These are phyloP conservation scores for Sternotherus odoratus DNA, from an alignment of 2,797 vertebrate genomes.

Conservation along the genomic window DNA sequence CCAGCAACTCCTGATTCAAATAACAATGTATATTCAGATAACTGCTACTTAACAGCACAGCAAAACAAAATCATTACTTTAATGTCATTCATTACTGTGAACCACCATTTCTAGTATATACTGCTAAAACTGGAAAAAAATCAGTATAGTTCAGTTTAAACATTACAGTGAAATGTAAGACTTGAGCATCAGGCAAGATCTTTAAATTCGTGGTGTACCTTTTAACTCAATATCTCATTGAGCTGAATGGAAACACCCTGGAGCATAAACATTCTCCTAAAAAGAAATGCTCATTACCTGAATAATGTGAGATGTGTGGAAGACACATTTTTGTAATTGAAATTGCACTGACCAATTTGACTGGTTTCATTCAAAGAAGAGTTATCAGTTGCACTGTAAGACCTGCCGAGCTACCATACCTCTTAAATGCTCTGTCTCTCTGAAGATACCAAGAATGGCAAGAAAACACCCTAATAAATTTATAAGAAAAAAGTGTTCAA, in stretches of 20 bases:
- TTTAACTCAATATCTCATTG: background rate
- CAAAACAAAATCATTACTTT: constrained; percentile 22
- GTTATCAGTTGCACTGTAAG: constrained; percentile 58
- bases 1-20: constrained; percentile 1
- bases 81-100: background rate
- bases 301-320: constrained; percentile 50
- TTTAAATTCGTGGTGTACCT: constrained; percentile 1
- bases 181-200: constrained; percentile 38
- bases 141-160: background rate
- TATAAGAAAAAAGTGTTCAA: constrained; percentile 48
- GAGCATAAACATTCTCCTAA: constrained; percentile 53
- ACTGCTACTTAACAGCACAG: background rate
- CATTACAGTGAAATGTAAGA: constrained; percentile 20
- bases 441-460: constrained; percentile 65
- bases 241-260: background rate
- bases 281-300: constrained; percentile 66
- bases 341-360: constrained; percentile 70
- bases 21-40: background rate
- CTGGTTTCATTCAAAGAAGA: constrained; percentile 59
- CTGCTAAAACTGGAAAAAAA: constrained; percentile 1
- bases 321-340: constrained; percentile 49
- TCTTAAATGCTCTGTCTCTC: constrained; percentile 62
- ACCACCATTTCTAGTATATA: constrained; percentile 24
- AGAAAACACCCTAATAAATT: constrained; percentile 70
- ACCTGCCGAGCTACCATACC: constrained; percentile 52